A percentile compares a stretch with the other conserved stretches of the same genome.
Evolutionary conservation across 2,888 invertebrate species (phyloP).

Genomic region (Hirtodrosophila alboralis): DNA sequence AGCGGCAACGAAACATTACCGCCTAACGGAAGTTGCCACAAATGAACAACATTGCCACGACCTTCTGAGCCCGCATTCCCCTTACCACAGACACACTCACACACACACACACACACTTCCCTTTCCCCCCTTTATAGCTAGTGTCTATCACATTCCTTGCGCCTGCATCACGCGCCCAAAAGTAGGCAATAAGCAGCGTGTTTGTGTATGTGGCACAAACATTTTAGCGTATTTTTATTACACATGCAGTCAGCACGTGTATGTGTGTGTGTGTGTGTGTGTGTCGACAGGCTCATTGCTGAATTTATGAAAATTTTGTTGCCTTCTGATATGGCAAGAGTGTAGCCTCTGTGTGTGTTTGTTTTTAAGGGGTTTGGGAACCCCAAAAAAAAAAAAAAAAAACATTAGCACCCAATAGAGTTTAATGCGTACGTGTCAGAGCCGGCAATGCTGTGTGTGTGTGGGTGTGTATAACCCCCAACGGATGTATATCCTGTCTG

Average conservation of each 20-base stretch:
- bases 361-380: slow-evolving; percentile 9
- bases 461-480: slow-evolving; percentile 36
- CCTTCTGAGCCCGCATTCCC: slow-evolving; percentile 22
- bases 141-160: slow-evolving; percentile 1
- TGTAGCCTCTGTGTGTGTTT: no score
- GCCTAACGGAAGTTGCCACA: slow-evolving; percentile 64
- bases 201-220: slow-evolving; percentile 76
- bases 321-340: slow-evolving; percentile 56
- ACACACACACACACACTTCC: not conserved
- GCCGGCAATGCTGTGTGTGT: slow-evolving; percentile 35
- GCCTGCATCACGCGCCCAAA: slow-evolving; percentile 50
- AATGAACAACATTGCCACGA: slow-evolving; percentile 67
- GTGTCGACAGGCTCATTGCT: slow-evolving; percentile 72
- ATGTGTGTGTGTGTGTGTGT: slow-evolving; percentile 27
- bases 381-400: slow-evolving; percentile 40
- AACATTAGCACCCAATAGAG: slow-evolving; percentile 80
- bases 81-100: no score
- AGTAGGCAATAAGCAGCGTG: slow-evolving; percentile 80
- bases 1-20: slow-evolving; percentile 45
- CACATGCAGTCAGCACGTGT: slow-evolving; percentile 46
- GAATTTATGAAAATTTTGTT: slow-evolving; percentile 78
- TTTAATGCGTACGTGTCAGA: slow-evolving; percentile 74
- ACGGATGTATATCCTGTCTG: slow-evolving; percentile 79
- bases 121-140: not conserved
- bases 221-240: slow-evolving; percentile 81